These are phyloP conservation scores for Chitala chitala DNA, from an alignment of 2,113 vertebrate genomes.

Conservation along the genomic window DNA sequence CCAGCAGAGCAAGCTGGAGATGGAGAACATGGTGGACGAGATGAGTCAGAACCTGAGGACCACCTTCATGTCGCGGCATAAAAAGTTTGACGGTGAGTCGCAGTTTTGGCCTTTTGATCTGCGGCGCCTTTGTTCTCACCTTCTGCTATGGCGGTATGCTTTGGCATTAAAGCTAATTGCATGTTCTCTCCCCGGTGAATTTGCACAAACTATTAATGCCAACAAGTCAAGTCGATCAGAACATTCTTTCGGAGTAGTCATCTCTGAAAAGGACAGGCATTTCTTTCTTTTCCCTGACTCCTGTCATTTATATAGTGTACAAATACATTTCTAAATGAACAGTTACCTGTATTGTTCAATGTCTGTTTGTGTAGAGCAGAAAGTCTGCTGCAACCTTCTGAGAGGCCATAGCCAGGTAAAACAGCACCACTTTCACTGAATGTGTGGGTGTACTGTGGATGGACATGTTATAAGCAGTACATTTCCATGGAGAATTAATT, in stretches of 20 bases:
- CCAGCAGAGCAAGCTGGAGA: conserved; percentile 88
- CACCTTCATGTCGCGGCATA: conserved; percentile 86
- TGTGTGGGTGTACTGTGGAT: background rate
- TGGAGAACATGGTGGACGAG: conserved; percentile 84
- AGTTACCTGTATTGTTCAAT: too few species aligned
- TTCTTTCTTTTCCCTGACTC: background rate
- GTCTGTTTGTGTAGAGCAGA: too few species aligned
- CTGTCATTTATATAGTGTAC: too few species aligned
- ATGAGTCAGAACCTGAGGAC: conserved; percentile 79
- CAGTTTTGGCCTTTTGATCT: background rate
- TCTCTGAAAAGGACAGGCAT: background rate
- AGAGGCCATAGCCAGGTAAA: too few species aligned
- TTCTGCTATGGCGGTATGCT: background rate
- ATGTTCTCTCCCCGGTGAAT: background rate
- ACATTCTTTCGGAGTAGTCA: background rate
- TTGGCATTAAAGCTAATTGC: background rate
- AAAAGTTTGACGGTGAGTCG: conserved; percentile 91
- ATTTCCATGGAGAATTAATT: background rate
- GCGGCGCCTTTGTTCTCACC: background rate
- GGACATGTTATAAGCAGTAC: background rate
- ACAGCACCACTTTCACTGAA: background rate
- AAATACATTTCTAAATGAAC: too few species aligned
- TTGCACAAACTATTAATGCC: background rate
- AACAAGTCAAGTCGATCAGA: background rate
- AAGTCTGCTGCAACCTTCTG: background rate